These are phyloP conservation scores for Halcyon senegalensis DNA, from an alignment of 2,113 vertebrate genomes.

Conservation along the genomic window DNA sequence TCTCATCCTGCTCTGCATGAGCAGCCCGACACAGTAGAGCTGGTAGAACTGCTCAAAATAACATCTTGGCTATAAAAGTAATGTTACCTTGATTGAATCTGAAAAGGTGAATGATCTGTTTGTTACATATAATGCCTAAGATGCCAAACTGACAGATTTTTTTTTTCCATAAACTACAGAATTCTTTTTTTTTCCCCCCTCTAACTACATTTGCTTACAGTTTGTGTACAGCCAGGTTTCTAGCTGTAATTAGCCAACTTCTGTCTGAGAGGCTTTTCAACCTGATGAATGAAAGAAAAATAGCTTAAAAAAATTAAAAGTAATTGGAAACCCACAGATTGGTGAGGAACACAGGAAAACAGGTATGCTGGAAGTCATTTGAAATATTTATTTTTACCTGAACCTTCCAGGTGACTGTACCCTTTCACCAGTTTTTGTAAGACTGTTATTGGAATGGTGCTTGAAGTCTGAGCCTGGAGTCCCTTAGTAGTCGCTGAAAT, in stretches of 20 bases:
- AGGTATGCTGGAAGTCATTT: not conserved
- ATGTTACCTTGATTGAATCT: not conserved
- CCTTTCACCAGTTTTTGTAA: not conserved
- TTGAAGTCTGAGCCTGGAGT: not conserved
- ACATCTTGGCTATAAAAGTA: not conserved
- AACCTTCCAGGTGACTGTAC: not conserved
- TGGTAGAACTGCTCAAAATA: not conserved
- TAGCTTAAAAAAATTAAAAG: not conserved
- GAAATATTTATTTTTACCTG: not conserved
- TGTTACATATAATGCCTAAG: not conserved
- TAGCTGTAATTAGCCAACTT: not conserved
- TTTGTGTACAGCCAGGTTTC: not conserved
- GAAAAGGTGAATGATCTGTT: not conserved
- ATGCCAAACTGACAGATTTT: not conserved
- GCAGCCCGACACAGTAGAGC: not conserved
- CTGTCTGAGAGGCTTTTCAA: not conserved
- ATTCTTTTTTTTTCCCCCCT: not conserved
- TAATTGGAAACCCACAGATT: not conserved
- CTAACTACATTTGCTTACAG: not conserved
- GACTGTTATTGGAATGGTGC: not conserved
- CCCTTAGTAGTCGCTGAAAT: not conserved
- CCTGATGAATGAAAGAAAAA: not conserved
- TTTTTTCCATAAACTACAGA: not conserved
- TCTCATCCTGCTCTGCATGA: not conserved
- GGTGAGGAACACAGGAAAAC: not conserved